Conservation (phyloP, 2,888 invertebrate genomes). For the Pseudanteris insignis region DNA sequence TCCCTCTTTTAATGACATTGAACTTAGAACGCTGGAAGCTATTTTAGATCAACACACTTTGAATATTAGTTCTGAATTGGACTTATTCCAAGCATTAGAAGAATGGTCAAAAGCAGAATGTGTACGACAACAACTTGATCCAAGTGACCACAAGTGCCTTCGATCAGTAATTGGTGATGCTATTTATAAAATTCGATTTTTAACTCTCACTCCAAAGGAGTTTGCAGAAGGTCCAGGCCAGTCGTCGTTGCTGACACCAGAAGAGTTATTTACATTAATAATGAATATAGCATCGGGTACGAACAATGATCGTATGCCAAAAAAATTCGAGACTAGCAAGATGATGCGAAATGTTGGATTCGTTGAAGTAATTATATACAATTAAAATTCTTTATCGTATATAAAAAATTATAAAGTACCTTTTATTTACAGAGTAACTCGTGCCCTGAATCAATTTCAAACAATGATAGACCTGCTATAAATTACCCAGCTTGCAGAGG, state of each 20-base stretch:
- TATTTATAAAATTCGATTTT: constrained; percentile 80
- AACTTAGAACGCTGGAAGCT: constrained; percentile 77
- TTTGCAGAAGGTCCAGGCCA: constrained; percentile 85
- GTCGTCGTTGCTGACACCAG: constrained; percentile 77
- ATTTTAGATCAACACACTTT: constrained; percentile 80
- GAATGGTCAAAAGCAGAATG: constrained; percentile 73
- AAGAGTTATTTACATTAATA: constrained; percentile 82
- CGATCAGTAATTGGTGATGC: constrained; percentile 69
- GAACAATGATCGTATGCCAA: constrained; percentile 77
- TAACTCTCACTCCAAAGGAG: constrained; percentile 81
- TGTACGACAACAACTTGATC: constrained; percentile 66
- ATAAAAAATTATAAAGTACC: not conserved
- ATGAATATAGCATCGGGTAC: constrained; percentile 82
- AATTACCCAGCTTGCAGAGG: too few relatives aligned
- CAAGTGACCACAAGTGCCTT: constrained; percentile 53
- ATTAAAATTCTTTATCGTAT: not conserved
- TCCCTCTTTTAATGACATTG: constrained; percentile 81
- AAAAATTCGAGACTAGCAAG: constrained; percentile 72
- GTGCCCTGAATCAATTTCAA: too few relatives aligned
- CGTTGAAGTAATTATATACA: constrained; percentile 11
- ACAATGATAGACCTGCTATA: too few relatives aligned
- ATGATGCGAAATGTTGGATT: constrained; percentile 37
- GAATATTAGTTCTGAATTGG: constrained; percentile 79
- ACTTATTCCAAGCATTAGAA: constrained; percentile 79
- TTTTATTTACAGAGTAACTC: too few relatives aligned